Percentiles rank a stretch among this genome's conserved stretches.
phyloP scores from a whole-genome alignment of 2,113 vertebrate genomes.

The Mastomys coucha region DNA sequence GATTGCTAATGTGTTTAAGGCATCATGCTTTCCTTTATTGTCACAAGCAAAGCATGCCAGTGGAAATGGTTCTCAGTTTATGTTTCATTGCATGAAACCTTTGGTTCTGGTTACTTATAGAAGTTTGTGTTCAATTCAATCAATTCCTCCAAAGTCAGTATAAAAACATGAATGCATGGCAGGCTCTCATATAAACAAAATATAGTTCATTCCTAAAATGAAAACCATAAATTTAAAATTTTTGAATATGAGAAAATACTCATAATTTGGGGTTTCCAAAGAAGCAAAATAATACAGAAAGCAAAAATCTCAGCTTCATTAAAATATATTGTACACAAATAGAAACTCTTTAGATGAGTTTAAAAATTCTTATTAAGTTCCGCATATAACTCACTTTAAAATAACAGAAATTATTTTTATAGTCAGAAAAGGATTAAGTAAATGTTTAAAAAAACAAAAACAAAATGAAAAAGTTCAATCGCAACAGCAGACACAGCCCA shows the following conservation, averaged over 20 bases:
- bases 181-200: slow-evolving; percentile 7
- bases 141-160: not conserved
- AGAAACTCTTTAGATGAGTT: slow-evolving; percentile 13
- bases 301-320: slow-evolving; percentile 36
- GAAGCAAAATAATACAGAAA: not conserved
- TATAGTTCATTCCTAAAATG: not conserved
- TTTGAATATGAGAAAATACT: slow-evolving; percentile 30
- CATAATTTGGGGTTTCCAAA: slow-evolving; percentile 26
- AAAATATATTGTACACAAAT: slow-evolving; percentile 46
- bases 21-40: not conserved
- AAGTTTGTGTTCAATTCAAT: not conserved
- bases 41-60: not conserved
- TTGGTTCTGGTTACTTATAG: not conserved
- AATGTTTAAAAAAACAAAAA: slow-evolving; percentile 24
- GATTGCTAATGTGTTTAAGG: not conserved
- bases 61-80: not conserved
- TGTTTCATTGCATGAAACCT: not conserved
- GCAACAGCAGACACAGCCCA: slow-evolving; percentile 32
- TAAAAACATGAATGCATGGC: not conserved
- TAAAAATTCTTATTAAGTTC: not conserved
- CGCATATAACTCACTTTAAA: slow-evolving; percentile 46
- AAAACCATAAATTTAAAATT: not conserved
- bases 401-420: slow-evolving; percentile 65
- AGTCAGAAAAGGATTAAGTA: slow-evolving; percentile 38
- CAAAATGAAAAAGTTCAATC: not conserved